Percentiles rank a stretch among this genome's conserved stretches.
These are phyloP conservation scores for Spinus olivaceus DNA, from an alignment of 2,797 vertebrate genomes.

Conservation along the genomic window DNA sequence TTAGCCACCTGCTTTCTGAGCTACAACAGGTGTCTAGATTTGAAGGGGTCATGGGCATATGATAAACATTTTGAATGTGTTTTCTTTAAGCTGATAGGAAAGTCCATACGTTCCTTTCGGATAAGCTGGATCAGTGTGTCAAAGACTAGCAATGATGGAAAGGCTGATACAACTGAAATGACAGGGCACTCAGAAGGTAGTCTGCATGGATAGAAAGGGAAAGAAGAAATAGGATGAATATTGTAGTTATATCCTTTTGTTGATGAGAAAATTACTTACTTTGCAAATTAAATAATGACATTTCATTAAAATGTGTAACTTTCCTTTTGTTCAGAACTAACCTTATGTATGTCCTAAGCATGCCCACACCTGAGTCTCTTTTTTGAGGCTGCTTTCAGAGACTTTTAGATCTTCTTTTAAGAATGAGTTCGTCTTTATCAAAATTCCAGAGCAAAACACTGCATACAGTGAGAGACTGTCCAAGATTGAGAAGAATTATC, in stretches of 20 bases:
- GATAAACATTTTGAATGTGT: background rate
- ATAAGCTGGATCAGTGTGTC: background rate
- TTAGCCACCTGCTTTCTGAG: conserved; percentile 15
- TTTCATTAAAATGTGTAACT: background rate
- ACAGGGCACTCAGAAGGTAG: background rate
- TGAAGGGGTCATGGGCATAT: background rate
- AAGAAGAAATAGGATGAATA: background rate
- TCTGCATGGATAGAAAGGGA: background rate
- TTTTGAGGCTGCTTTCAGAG: background rate
- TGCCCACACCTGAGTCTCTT: background rate
- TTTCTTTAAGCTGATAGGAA: background rate
- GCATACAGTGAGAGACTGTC: background rate
- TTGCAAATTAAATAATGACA: background rate
- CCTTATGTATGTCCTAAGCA: background rate
- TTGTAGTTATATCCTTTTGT: background rate
- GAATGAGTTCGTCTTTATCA: background rate
- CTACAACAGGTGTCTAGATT: background rate
- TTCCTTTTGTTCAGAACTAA: background rate
- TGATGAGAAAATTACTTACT: background rate
- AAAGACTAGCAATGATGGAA: background rate
- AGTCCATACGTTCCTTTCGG: background rate
- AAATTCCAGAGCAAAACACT: background rate
- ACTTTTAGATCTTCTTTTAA: background rate
- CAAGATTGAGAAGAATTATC: background rate
- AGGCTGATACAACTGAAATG: background rate